These are phyloP conservation scores for Leucania comma DNA, from an alignment of 2,888 invertebrate genomes.

Conservation along the genomic window DNA sequence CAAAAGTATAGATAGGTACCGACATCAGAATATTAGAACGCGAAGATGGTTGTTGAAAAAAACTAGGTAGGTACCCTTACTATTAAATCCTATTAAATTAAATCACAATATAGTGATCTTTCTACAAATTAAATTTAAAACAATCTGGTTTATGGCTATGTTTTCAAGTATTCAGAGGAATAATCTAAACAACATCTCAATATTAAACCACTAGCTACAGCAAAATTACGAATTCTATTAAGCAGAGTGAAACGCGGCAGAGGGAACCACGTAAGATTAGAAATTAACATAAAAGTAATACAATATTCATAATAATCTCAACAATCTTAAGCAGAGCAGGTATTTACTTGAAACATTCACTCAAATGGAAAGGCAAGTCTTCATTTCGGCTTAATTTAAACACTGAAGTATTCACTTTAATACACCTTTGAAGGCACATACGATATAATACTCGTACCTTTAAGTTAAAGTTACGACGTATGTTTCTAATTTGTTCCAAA, in stretches of 20 bases:
- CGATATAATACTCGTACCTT: conserved; percentile 48
- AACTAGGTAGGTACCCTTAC: too few species aligned
- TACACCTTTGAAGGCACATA: conserved; percentile 39
- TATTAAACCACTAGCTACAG: not conserved
- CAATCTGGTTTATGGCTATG: too few species aligned
- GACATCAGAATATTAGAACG: not conserved
- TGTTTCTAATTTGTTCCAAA: conserved; percentile 50
- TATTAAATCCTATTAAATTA: too few species aligned
- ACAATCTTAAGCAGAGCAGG: not conserved
- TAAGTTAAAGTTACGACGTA: conserved; percentile 34
- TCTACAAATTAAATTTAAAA: too few species aligned
- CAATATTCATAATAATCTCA: conserved; percentile 15
- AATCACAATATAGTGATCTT: too few species aligned
- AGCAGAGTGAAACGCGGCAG: not conserved
- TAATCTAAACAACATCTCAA: not conserved
- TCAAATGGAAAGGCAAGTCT: conserved; percentile 25
- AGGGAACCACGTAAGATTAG: conserved; percentile 7
- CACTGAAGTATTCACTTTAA: conserved; percentile 39
- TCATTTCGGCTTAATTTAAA: conserved; percentile 23
- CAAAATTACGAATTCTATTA: conserved; percentile 13
- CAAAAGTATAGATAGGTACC: too few species aligned
- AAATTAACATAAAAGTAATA: conserved; percentile 31
- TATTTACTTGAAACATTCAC: conserved; percentile 25
- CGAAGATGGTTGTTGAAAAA: not conserved
- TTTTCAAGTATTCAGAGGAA: too few species aligned